Base-by-base conservation (phyloP, 2,797 vertebrate species). In the Microhierax caerulescens region DNA sequence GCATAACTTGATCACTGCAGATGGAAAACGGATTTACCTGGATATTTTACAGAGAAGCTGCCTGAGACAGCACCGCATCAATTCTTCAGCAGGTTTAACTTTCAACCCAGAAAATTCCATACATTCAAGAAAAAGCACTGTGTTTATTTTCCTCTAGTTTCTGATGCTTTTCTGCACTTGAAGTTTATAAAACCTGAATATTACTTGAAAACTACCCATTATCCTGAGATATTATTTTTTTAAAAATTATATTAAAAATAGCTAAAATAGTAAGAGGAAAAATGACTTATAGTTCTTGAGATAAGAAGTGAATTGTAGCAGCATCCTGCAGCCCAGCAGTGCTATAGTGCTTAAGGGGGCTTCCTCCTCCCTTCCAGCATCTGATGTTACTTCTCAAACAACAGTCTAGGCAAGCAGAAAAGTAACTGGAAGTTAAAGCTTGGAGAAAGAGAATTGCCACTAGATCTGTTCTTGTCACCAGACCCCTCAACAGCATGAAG, bases 401-500 rank as follows among this genome's bases (percentile, higher is more conserved):
- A 61, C 37, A 90, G 63, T 12, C 34, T 69, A 64, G 28, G 63
- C 54, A 87, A 88, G 51, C 37, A 89, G 34, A 61, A 56, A 87
- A 87, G 80, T 79, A 81, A 88, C 24, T 9, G 23, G 32, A 50
- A 93, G 25, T 11, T 78, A 37, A 74, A 90, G 20, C 73, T 19
- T 28, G 10, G 45, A 88, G 67, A 86, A 95, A 53, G 43, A 73
- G 80, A 94, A 90, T n/a, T 73, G 79, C 57, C 70, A 81, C 74
- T 13, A 94, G 80, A 95, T 74, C 43, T 79, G 69, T 36, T 90
- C 73, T 69, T 93, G 76, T 82, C 93, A 79, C 73, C 80, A 90
- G 65, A 83, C 32, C 68, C 61, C 69, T 80, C 89, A 69, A 72
- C 73, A 85, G 76, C 3, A 13, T 20, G 90, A 95, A 90, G 73